A percentile compares a stretch with the other conserved stretches of the same genome.
Evolutionary conservation across 2,797 vertebrate species (phyloP).

Genomic region (Malurus splendens): DNA sequence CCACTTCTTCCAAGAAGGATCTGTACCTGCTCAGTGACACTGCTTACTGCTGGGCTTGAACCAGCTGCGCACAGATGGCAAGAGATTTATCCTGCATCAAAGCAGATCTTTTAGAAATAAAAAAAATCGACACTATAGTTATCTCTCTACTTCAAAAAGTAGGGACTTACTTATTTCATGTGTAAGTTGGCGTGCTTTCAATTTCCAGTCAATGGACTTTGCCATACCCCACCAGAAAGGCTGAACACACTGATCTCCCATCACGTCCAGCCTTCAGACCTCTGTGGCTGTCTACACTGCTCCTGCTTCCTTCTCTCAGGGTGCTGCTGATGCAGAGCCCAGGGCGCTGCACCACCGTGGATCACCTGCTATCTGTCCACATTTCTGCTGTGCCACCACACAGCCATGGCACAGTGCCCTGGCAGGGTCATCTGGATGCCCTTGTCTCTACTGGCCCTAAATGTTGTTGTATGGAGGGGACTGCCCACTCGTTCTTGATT

Average conservation of each 20-base stretch:
- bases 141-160: not conserved
- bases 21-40: not conserved
- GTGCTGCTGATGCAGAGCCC: not conserved
- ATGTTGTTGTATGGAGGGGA: accelerated
- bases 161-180: not conserved
- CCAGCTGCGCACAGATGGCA: not conserved
- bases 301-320: not conserved
- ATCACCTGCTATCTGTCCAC: no score
- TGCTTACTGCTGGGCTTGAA: not conserved
- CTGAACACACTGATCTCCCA: accelerated
- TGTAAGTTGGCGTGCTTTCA: not conserved
- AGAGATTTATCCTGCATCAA: not conserved
- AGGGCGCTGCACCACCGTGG: not conserved
- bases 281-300: not conserved
- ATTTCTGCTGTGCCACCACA: not conserved
- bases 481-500: not conserved
- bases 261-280: not conserved
- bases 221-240: not conserved
- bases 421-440: not conserved
- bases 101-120: not conserved
- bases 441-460: not conserved
- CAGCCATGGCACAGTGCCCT: not conserved
- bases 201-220: not conserved
- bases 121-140: not conserved
- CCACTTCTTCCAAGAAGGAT: not conserved